A percentile compares a stretch with the other conserved stretches of the same genome.
phyloP scores from a whole-genome alignment of 2,888 invertebrate species.

The Metacarcinus magister region DNA sequence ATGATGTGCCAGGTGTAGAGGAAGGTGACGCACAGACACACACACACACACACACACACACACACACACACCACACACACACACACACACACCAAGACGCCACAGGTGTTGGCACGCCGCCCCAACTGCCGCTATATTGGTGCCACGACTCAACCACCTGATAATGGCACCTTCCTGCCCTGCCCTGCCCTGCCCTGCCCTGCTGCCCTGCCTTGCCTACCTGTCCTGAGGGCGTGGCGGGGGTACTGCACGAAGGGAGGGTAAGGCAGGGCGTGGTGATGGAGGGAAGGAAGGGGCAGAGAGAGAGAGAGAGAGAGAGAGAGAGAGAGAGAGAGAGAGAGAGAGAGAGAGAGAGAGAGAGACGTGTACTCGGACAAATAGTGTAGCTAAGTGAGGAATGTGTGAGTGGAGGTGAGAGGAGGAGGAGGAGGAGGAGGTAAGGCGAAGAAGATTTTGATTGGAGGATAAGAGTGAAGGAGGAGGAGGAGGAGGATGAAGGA shows the following conservation, averaged over 20 bases:
- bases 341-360: no score
- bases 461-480: no score
- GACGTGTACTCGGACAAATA: not conserved
- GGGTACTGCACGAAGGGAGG: no score
- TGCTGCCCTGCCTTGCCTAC: no score
- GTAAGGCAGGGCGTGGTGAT: no score
- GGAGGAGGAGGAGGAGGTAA: no score
- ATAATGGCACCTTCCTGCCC: not conserved
- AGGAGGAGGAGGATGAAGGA: no score
- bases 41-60: not conserved
- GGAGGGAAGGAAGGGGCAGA: not conserved
- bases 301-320: slow-evolving; percentile 26
- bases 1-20: no score
- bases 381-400: not conserved
- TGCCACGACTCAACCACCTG: not conserved
- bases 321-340: not conserved
- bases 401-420: slow-evolving; percentile 1
- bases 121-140: not conserved
- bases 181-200: no score
- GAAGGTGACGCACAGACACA: not conserved
- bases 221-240: no score
- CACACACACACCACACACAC: no score
- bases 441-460: no score
- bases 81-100: not conserved
- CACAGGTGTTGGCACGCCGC: slow-evolving; percentile 26